Base-by-base conservation (phyloP, 2,113 vertebrate species). In the Vidua chalybeata region DNA sequence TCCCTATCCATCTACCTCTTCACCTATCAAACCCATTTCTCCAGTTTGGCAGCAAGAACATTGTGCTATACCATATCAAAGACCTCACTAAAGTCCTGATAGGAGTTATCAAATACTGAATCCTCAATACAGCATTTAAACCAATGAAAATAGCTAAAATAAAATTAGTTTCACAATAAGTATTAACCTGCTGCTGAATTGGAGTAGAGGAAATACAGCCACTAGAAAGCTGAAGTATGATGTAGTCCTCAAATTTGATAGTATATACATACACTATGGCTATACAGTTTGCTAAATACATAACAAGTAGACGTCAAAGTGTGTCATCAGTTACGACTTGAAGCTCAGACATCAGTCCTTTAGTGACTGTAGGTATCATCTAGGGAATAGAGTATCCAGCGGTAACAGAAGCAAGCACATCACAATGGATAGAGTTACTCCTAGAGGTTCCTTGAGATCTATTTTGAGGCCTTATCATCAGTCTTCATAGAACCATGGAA, bases 261-360 rank as follows among this genome's bases (percentile, higher is more conserved):
- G 15, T 41, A 48, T 43, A 49, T 41, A 33, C 8, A 41, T 27
- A 13, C 1, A 2, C 35, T 80, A 73, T 64, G 22, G 21, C 12
- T 77, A 33, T n/a, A 46, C 9, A 35, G 5, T 72, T 68, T 67
- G 17, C 26, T 41, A 72, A 90, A 79, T 11, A 20, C 17, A 18
- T 22, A 27, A 20, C 56, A n/a, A 2, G 4, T 64, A 64, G 39
- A 69, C 5, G 17, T 31, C 8, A 43, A 87, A 68, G 18, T 46
- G 7, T 0, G 0, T 31, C 11, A 64, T 55, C 15, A 41, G 9
- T 59, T 77, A 84, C 39, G 30, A 28, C 7, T 2, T 64, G 27
- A 79, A 68, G 10, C 7, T 87, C 31, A 43, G 7, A 46, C 4
- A 23, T 72, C 17, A 51, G 19, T 18, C 8, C 22, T 11, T 55